Evolutionary conservation across 2,797 vertebrate genomes (phyloP).

Genomic region (Phrynocephalus guinanensis): DNA sequence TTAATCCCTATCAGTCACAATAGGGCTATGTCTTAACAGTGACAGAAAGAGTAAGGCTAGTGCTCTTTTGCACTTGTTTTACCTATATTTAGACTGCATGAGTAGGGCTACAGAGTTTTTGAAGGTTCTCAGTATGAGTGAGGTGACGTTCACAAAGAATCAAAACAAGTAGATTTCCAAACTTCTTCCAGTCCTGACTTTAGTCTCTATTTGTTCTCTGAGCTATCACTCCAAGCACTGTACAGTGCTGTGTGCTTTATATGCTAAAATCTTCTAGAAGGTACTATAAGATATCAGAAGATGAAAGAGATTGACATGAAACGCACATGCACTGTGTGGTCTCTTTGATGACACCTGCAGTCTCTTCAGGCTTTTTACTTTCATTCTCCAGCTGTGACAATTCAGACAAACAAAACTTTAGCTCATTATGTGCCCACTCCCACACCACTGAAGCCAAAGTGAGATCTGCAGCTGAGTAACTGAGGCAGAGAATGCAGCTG

Average conservation of each 20-base stretch:
- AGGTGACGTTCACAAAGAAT: constrained; percentile 1
- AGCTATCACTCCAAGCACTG: constrained; percentile 38
- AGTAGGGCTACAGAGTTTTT: too few species aligned
- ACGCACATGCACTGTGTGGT: constrained; percentile 51
- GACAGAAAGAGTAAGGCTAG: background rate
- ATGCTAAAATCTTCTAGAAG: constrained; percentile 49
- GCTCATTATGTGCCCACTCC: constrained; percentile 61
- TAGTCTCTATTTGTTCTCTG: constrained; percentile 43
- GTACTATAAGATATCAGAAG: constrained; percentile 55
- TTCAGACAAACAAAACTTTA: constrained; percentile 65
- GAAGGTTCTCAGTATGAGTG: too few species aligned
- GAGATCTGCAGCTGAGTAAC: background rate
- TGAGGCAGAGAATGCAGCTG: background rate
- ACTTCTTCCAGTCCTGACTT: background rate
- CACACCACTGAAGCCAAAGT: constrained; percentile 35
- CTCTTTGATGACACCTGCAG: constrained; percentile 62
- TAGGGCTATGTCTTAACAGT: too few species aligned
- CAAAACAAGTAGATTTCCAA: background rate
- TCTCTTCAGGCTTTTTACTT: constrained; percentile 48
- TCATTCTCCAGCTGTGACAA: constrained; percentile 64
- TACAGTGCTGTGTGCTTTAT: constrained; percentile 36
- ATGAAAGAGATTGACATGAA: constrained; percentile 68
- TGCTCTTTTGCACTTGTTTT: background rate
- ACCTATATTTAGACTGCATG: too few species aligned
- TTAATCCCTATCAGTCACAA: too few species aligned